A percentile compares a stretch with the other conserved stretches of the same genome.
phyloP scores from a whole-genome alignment of 2,113 vertebrate genomes.

The Heterotilapia buettikoferi region DNA sequence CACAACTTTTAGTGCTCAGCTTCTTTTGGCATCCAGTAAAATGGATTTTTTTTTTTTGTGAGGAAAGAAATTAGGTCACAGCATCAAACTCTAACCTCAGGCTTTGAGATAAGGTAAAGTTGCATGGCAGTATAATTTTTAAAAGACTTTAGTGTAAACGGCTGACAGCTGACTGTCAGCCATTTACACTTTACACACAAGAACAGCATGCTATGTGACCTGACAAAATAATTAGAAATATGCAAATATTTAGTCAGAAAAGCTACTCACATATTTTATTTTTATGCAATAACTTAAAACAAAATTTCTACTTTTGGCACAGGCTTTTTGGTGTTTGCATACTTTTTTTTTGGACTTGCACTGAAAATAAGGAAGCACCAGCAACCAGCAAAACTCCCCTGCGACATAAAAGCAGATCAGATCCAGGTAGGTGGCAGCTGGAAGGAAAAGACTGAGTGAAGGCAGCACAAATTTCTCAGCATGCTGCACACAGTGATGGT shows the following conservation, averaged over 20 bases:
- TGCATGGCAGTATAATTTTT: slow-evolving; percentile 2
- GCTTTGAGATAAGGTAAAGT: slow-evolving; percentile 21
- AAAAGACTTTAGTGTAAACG: background rate
- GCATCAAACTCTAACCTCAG: slow-evolving; percentile 22
- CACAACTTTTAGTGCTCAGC: slow-evolving; percentile 4
- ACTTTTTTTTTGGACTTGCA: background rate
- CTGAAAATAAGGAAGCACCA: background rate
- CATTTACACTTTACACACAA: background rate
- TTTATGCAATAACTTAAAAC: background rate
- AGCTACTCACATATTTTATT: background rate
- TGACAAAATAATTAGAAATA: background rate
- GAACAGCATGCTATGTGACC: background rate
- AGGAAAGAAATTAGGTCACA: slow-evolving; percentile 15
- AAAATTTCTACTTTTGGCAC: background rate
- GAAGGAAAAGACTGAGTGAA: background rate
- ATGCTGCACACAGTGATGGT: background rate
- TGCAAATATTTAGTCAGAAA: background rate
- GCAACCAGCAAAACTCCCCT: background rate
- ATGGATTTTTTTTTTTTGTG: background rate
- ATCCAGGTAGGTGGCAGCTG: background rate
- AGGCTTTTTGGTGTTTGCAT: background rate
- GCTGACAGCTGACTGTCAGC: slow-evolving; percentile 1
- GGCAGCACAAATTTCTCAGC: background rate
- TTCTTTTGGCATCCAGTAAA: background rate
- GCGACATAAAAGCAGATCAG: background rate